Percentiles rank a stretch among this genome's conserved stretches.
Evolutionary conservation across 2,113 vertebrate species (phyloP).

Genomic region (Cochlearius cochlearius): DNA sequence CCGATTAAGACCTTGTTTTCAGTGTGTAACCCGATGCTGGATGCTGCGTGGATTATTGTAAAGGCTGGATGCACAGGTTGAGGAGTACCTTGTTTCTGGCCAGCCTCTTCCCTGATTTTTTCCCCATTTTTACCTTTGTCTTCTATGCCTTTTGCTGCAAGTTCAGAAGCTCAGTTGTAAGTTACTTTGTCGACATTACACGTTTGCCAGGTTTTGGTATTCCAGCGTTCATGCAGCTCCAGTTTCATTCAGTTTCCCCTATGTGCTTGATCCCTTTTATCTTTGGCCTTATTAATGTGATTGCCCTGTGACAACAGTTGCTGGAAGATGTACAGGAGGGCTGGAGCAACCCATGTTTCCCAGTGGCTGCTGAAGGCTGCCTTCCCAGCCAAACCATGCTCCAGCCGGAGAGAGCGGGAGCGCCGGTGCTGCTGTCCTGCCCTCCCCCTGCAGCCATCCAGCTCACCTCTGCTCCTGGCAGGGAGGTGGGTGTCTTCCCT

Average conservation of each 20-base stretch:
- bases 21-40: neutral
- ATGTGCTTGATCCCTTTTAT: slow-evolving; percentile 18
- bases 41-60: neutral
- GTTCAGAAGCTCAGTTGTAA: slow-evolving; percentile 12
- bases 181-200: neutral
- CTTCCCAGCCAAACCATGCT: neutral
- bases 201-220: slow-evolving; percentile 32
- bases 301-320: slow-evolving; percentile 21
- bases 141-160: neutral
- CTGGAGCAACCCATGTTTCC: neutral
- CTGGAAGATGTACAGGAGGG: neutral
- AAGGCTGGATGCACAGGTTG: neutral
- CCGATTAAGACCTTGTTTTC: neutral
- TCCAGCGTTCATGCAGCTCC: slow-evolving; percentile 14
- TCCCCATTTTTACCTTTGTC: neutral
- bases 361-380: neutral
- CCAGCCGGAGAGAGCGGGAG: neutral
- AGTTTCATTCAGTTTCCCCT: slow-evolving; percentile 35
- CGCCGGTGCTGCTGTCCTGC: neutral
- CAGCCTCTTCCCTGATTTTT: neutral
- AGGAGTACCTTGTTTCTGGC: neutral
- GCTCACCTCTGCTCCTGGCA: neutral
- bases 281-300: neutral
- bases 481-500: neutral
- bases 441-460: neutral